phyloP scores from a whole-genome alignment of 2,888 invertebrate species.

The Drosophila cracens region DNA sequence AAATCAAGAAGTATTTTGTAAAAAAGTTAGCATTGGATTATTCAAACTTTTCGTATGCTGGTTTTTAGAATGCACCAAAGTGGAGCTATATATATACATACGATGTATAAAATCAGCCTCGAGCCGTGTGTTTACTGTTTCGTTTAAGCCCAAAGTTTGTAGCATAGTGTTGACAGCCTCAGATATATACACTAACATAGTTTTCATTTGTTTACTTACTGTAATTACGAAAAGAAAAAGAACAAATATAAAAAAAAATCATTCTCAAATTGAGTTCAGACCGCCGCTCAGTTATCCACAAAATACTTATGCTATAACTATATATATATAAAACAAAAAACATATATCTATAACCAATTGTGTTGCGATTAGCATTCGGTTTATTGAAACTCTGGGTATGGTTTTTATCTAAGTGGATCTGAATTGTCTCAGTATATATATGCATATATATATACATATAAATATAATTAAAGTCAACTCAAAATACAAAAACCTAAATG shows the following conservation, averaged over 20 bases:
- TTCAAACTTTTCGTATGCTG: constrained; percentile 13
- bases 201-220: constrained; percentile 21
- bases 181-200: constrained; percentile 16
- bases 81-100: background rate
- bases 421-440: constrained; percentile 24
- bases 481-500: constrained; percentile 10
- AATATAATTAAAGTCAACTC: constrained; percentile 30
- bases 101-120: constrained; percentile 13
- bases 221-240: constrained; percentile 12
- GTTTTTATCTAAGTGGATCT: constrained; percentile 25
- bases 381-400: constrained; percentile 12
- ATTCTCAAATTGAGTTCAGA: constrained; percentile 34
- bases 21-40: constrained; percentile 25
- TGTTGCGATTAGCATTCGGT: constrained; percentile 23
- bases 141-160: constrained; percentile 27
- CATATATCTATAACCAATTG: constrained; percentile 24
- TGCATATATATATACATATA: constrained; percentile 19
- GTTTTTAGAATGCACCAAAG: constrained; percentile 5
- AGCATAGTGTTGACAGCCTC: constrained; percentile 7
- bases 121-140: constrained; percentile 21
- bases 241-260: constrained; percentile 3
- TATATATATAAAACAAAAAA: constrained; percentile 5
- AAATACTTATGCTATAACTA: constrained; percentile 36
- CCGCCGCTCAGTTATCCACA: constrained; percentile 36
- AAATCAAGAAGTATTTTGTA: constrained; percentile 42